These are phyloP conservation scores for Enteromius treurensis DNA, from an alignment of 2,797 vertebrate genomes.

Conservation along the genomic window DNA sequence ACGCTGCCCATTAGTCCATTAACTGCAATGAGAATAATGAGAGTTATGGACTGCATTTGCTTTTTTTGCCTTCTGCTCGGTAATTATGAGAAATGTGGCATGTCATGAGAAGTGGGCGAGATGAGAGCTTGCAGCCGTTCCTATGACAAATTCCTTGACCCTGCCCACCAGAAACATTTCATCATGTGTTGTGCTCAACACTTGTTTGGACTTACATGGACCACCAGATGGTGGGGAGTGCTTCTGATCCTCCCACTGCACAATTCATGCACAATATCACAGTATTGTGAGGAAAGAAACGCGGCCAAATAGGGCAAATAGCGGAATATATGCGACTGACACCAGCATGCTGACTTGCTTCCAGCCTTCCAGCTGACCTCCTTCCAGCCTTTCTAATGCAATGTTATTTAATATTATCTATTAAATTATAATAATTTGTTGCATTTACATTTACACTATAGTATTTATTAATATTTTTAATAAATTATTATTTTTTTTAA, in stretches of 20 bases:
- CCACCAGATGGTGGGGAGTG: slow-evolving; percentile 27
- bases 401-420: too few species aligned
- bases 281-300: neutral
- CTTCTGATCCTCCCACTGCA: slow-evolving; percentile 15
- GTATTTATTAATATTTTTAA: neutral
- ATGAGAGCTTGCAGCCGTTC: slow-evolving; percentile 42
- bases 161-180: slow-evolving; percentile 45
- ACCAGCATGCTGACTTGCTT: neutral
- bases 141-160: slow-evolving; percentile 49
- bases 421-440: neutral
- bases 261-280: slow-evolving; percentile 1
- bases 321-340: neutral
- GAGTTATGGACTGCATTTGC: slow-evolving; percentile 26
- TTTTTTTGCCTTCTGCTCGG: slow-evolving; percentile 26
- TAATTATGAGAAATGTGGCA: slow-evolving; percentile 32
- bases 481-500: neutral
- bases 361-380: neutral
- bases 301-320: neutral
- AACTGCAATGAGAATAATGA: slow-evolving; percentile 13
- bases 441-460: neutral
- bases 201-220: slow-evolving; percentile 24
- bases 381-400: neutral
- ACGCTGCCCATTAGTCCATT: slow-evolving; percentile 34
- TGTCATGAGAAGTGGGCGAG: slow-evolving; percentile 43
- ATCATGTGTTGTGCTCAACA: slow-evolving; percentile 40